Percentiles rank a stretch among this genome's conserved stretches.
phyloP scores from a whole-genome alignment of 2,888 invertebrate species.

The Anoplius nigerrimus region DNA sequence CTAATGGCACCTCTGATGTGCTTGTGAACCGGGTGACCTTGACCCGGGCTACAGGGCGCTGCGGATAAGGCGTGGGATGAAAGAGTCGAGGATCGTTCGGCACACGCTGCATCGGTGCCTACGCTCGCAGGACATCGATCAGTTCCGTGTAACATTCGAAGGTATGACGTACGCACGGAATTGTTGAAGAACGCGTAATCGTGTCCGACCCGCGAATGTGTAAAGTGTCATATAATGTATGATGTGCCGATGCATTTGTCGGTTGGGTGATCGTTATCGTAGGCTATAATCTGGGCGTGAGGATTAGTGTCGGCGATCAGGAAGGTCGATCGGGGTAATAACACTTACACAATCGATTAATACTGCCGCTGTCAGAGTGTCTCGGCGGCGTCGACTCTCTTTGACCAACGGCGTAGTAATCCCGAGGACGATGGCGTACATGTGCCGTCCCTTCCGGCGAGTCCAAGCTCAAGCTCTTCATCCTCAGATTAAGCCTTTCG shows the following conservation, averaged over 20 bases:
- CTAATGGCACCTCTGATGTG: constrained; percentile 88
- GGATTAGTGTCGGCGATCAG: no score
- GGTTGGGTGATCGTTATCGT: no score
- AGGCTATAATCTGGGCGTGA: no score
- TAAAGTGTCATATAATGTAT: no score
- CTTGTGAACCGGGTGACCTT: constrained; percentile 77
- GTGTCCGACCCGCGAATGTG: no score
- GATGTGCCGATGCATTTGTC: no score
- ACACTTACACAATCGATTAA: constrained; percentile 70
- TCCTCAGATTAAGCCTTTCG: constrained; percentile 96
- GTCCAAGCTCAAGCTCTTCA: constrained; percentile 98
- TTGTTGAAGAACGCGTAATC: no score
- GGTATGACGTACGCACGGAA: no score
- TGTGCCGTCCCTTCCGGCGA: constrained; percentile 95
- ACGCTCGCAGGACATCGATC: no score
- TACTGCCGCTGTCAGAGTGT: constrained; percentile 72
- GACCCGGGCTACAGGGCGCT: constrained; percentile 95
- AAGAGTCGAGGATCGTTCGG: background rate
- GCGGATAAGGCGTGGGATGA: constrained; percentile 51
- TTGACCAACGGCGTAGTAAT: constrained; percentile 67
- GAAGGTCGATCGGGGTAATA: background rate
- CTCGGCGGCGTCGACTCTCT: constrained; percentile 70
- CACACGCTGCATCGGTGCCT: no score
- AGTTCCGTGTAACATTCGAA: no score
- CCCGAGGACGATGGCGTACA: constrained; percentile 83